Base-by-base conservation (phyloP, 2,113 vertebrate genomes). In the Nansenia antarctica region DNA sequence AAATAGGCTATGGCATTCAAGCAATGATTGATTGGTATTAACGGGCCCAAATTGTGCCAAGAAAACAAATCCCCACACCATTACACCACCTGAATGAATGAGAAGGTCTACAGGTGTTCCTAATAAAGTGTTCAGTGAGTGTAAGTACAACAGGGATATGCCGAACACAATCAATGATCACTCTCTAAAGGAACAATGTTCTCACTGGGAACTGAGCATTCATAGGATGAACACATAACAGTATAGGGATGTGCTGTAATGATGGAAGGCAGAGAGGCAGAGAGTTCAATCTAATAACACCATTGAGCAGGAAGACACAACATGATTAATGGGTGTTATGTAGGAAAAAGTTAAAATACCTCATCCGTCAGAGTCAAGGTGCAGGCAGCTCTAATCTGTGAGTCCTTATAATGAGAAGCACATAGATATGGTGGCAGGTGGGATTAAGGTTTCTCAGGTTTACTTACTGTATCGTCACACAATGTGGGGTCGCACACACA, bases 261-360 rank as follows among this genome's bases (percentile, higher is more conserved):
- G 53, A 5, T 12, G 24, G 26, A 0, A 29, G 26, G 24, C 24
- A 29, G 53, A 6, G 8, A 59, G 26, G 47, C 32, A 45, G 30
- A 30, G 6, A 37, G 62, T 39, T 65, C 29, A 65, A 26, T 30
- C 31, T 70, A 72, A 77, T 68, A 71, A 71, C 34, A 62, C 42
- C 47, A 69, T 24, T 71, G 70, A 76, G 61, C 35, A 67, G 53
- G 11, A 32, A 61, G 53, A 57, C 67, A 76, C 67, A 65, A 68
- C 39, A 74, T 31, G 70, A 79, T 82, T 64, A 76, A 68, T 62
- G 76, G 70, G 55, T 63, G 67, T 77, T 76, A 47, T 70, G 39
- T 55, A 64, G 52, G 15, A 52, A 42, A 54, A 66, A 70, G 45
- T 47, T 39, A 75, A 65, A 65, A 45, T 45, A 32, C 45, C 18